Conservation (phyloP, 2,797 vertebrate genomes). For the Lophius americanus region DNA sequence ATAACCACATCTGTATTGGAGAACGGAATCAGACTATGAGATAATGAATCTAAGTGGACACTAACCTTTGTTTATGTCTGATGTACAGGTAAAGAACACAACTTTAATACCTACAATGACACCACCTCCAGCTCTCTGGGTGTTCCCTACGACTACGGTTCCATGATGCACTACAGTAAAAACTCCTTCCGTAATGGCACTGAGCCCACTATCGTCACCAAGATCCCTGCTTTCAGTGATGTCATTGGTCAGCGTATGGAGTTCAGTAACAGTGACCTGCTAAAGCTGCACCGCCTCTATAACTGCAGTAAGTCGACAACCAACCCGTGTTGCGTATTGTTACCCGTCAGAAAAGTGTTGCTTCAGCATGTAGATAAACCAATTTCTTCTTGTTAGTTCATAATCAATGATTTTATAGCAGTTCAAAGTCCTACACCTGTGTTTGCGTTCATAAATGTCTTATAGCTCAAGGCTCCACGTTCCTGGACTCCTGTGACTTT, state of each 20-base stretch:
- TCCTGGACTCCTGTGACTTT: conserved; percentile 93
- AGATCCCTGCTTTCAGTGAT: conserved; percentile 86
- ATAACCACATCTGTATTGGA: not conserved
- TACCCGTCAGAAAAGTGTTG: not conserved
- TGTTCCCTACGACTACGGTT: conserved; percentile 93
- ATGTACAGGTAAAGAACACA: conserved; percentile 82
- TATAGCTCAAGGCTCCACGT: conserved; percentile 81
- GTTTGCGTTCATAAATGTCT: conserved; percentile 14
- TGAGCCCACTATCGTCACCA: conserved; percentile 91
- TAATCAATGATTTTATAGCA: conserved; percentile 27
- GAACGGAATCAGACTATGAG: not conserved
- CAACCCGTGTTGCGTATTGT: not conserved
- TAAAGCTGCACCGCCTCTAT: conserved; percentile 89
- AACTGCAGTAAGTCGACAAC: conserved; percentile 85
- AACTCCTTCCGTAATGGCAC: conserved; percentile 85
- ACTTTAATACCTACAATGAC: conserved; percentile 90
- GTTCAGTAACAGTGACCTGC: conserved; percentile 92
- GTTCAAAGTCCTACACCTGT: conserved; percentile 49
- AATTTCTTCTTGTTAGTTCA: not conserved
- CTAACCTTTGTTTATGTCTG: not conserved
- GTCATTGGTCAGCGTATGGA: conserved; percentile 95
- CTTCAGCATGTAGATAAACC: not conserved
- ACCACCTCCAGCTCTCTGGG: conserved; percentile 84
- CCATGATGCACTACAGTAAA: conserved; percentile 97
- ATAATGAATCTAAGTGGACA: not conserved